Conservation (phyloP, 2,797 vertebrate genomes). For the Somateria mollissima region DNA sequence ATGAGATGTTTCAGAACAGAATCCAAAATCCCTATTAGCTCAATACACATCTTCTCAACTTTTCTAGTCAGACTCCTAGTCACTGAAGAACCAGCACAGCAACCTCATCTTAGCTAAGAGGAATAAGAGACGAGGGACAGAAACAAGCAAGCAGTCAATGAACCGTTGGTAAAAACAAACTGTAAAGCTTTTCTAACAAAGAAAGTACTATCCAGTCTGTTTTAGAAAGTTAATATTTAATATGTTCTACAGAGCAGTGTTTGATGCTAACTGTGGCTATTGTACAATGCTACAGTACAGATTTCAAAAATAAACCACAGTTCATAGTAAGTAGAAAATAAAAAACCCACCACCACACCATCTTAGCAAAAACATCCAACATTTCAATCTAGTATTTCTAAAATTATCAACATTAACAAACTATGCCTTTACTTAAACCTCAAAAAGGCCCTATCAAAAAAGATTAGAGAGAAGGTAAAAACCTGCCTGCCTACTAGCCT, state of each 20-base stretch:
- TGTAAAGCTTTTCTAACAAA: neutral
- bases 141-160: neutral
- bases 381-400: neutral
- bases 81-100: neutral
- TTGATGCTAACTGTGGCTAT: neutral
- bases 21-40: neutral
- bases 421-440: neutral
- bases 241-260: neutral
- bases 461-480: neutral
- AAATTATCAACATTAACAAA: neutral
- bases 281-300: neutral
- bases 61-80: neutral
- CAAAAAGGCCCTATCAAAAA: neutral
- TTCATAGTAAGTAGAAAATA: neutral
- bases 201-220: neutral
- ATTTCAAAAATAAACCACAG: neutral
- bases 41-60: neutral
- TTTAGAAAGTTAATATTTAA: constrained; percentile 3
- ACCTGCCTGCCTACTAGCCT: neutral
- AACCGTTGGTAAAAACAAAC: neutral
- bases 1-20: neutral
- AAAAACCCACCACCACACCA: neutral
- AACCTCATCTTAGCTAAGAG: neutral
- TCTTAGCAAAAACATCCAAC: neutral
- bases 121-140: neutral